Evolutionary conservation across 1,140 invertebrate genomes (phyloP), one percentile per base, ranked within the genome.

Genomic region (Lepidurus couesii): DNA sequence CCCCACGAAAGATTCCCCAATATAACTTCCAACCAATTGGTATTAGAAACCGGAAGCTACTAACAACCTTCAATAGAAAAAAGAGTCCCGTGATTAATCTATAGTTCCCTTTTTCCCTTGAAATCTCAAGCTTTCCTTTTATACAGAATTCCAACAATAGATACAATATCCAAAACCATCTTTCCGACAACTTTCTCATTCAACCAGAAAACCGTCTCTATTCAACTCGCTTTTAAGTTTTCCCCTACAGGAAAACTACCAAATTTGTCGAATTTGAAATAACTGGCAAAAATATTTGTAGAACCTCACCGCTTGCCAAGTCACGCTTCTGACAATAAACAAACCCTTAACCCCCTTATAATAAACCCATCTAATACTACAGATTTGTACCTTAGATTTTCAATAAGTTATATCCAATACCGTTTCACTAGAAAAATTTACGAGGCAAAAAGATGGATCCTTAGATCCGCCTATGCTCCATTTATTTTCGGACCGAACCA

Each of bases 21-120:
- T 65, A 65, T 65, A 13, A 65, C 53, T 21, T 65, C 53, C 53
- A 13, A 65, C 10, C 16, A 65, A 13, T 65, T 65, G 16, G 16
- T 65, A 11, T 65, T 21, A 4, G 53, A 65, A 16, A 65, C 53
- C 53, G 53, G 53, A 65, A 65, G 21, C 53, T 21, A 13, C 6
- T 13, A 65, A 65, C 53, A n/a, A 65, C 53, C 53, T 65, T 65
- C 47, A 65, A 65, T 65, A 65, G 47, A 65, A 65, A 21, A n/a
- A n/a, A 65, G 16, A 9, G 8, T 21, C 53, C 53, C 53, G 21
- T 21, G 53, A 21, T 65, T 65, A 65, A 65, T 65, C 53, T 65
- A 65, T 4, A 65, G 53, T 65, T 65, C n/a, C 13, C n/a, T 65
- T 65, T 3, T 65, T 65, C 21, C 34, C 34, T 34, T 34, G 34